Evolutionary conservation across 2,113 vertebrate species (phyloP).

Genomic region (Macrotus californicus): DNA sequence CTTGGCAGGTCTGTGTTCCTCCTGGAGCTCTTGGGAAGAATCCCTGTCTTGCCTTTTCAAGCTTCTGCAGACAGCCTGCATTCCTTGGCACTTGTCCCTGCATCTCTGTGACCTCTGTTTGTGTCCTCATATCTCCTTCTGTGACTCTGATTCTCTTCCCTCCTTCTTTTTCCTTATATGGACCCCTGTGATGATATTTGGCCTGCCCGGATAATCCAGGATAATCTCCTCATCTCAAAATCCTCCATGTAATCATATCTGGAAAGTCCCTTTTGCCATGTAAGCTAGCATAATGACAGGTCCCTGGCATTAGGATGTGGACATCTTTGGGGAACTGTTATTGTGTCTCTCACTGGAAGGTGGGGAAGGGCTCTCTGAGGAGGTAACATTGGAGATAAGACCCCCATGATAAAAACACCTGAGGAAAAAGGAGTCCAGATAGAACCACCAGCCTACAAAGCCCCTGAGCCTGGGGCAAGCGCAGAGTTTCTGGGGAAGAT

Average conservation of each 20-base stretch:
- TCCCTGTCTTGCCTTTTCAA: neutral
- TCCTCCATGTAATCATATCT: neutral
- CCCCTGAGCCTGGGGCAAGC: too few species aligned
- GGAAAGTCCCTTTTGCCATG: neutral
- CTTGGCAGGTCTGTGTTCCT: neutral
- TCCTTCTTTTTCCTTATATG: neutral
- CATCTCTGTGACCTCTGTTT: neutral
- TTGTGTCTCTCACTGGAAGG: neutral
- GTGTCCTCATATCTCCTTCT: neutral
- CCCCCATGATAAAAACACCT: neutral
- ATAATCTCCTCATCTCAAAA: neutral
- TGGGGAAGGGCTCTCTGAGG: neutral
- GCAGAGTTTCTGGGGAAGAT: neutral
- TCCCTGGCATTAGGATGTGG: neutral
- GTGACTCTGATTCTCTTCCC: neutral
- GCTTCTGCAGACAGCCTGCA: neutral
- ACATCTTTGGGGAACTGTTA: neutral
- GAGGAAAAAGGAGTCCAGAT: neutral
- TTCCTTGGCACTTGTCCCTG: neutral
- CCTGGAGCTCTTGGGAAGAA: neutral
- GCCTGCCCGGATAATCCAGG: neutral
- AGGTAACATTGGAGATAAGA: neutral
- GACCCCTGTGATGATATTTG: neutral
- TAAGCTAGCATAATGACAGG: neutral
- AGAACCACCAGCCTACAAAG: neutral